Conservation (phyloP, 2,888 invertebrate species). For the Zygothrica quintamaculata region DNA sequence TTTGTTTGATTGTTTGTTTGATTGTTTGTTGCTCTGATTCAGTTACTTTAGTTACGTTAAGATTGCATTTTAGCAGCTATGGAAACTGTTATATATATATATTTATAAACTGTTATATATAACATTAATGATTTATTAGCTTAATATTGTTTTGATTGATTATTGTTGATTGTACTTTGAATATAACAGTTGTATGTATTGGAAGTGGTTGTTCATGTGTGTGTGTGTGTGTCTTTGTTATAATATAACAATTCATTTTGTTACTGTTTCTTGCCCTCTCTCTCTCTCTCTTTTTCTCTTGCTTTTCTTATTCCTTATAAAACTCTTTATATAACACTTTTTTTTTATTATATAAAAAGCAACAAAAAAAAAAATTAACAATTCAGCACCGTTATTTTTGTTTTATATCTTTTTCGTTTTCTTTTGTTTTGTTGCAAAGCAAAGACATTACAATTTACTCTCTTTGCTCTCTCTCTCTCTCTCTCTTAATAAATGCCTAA, state of each 20-base stretch:
- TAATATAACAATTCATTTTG: conserved; percentile 56
- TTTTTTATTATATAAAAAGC: conserved; percentile 46
- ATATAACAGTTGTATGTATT: conserved; percentile 11
- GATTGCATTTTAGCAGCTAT: conserved; percentile 43
- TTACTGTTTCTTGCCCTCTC: conserved; percentile 8
- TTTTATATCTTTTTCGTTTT: conserved; percentile 45
- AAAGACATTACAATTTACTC: conserved; percentile 75
- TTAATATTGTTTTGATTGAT: conserved; percentile 4
- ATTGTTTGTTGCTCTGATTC: conserved; percentile 82
- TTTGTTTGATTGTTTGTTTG: conserved; percentile 67
- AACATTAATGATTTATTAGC: not conserved
- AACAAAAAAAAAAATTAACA: conserved; percentile 83
- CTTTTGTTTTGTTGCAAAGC: conserved; percentile 67
- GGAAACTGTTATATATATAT: conserved; percentile 40
- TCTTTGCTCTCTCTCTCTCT: conserved; percentile 8
- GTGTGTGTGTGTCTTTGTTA: conserved; percentile 13
- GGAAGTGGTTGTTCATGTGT: no score
- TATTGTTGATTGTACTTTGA: not conserved
- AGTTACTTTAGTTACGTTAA: conserved; percentile 72
- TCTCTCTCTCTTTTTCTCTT: not conserved
- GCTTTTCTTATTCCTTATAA: conserved; percentile 37
- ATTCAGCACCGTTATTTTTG: conserved; percentile 83
- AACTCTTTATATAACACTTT: conserved; percentile 67
- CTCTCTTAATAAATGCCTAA: not conserved
- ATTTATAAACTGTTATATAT: conserved; percentile 9